A percentile compares a stretch with the other conserved stretches of the same genome.
Conservation (phyloP, 2,113 vertebrate genomes). For the Toxotes chatareus region DNA sequence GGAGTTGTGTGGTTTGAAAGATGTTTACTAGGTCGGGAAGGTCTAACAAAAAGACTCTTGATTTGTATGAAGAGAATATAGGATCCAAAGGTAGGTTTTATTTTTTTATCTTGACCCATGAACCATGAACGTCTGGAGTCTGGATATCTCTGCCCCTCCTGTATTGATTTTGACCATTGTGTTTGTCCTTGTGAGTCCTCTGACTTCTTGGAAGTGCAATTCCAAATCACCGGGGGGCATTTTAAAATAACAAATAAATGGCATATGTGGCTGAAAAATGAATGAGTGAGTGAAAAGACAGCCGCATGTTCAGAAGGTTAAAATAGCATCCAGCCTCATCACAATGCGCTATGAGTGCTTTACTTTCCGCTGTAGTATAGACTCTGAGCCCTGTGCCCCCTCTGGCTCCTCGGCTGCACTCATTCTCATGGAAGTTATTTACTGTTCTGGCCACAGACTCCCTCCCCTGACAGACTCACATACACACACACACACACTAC, state of each 20-base stretch:
- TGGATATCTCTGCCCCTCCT: background rate
- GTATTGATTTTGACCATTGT: background rate
- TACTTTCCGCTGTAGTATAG: conserved; percentile 42
- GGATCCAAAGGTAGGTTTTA: background rate
- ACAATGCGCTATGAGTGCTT: conserved; percentile 50
- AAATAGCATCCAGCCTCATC: conserved; percentile 40
- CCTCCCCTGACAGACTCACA: conserved; percentile 14
- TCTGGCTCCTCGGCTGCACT: conserved; percentile 49
- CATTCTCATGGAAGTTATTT: conserved; percentile 68
- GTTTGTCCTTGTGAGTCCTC: background rate
- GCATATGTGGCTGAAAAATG: conserved; percentile 4
- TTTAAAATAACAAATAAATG: conserved; percentile 14
- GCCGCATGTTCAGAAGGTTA: conserved; percentile 40
- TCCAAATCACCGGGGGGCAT: conserved; percentile 2
- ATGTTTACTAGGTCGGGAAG: background rate
- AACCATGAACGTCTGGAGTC: background rate
- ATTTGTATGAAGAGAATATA: background rate
- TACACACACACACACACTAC: background rate
- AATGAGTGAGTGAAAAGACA: conserved; percentile 28
- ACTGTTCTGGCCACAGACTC: conserved; percentile 47
- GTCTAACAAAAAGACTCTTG: background rate
- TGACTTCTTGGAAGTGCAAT: background rate
- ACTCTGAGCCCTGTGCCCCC: conserved; percentile 50
- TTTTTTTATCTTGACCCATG: too few species aligned
- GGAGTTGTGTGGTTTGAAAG: background rate